Evolutionary conservation across 1,140 invertebrate genomes (phyloP).

Genomic region (Apis florea): DNA sequence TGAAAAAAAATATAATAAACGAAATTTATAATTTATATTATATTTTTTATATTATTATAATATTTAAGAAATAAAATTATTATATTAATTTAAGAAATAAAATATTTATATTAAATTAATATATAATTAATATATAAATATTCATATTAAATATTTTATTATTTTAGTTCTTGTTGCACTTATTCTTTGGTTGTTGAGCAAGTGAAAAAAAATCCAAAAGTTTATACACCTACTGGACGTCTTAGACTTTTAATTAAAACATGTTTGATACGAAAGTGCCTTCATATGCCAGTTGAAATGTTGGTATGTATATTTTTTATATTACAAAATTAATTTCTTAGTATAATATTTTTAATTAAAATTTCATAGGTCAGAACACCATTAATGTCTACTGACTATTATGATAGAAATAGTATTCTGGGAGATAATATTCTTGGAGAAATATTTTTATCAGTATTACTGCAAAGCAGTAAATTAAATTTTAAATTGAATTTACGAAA

Average conservation of each 20-base stretch:
- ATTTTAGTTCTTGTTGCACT: conserved; percentile 69
- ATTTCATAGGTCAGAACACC: conserved; percentile 66
- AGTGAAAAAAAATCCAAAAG: conserved; percentile 75
- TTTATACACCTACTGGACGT: conserved; percentile 79
- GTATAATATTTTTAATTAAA: background rate
- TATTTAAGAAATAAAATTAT: background rate
- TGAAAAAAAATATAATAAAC: background rate
- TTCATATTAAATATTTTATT: conserved; percentile 5
- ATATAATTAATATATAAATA: too few species aligned
- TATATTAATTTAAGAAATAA: background rate
- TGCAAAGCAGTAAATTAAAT: conserved; percentile 80
- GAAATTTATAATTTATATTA: conserved; percentile 9
- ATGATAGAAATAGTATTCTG: conserved; percentile 75
- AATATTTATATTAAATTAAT: background rate
- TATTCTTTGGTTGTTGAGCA: conserved; percentile 77
- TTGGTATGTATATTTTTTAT: conserved; percentile 72
- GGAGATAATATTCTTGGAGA: conserved; percentile 83
- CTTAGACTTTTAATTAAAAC: conserved; percentile 81
- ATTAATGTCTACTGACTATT: conserved; percentile 70
- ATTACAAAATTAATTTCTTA: conserved; percentile 3
- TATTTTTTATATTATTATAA: background rate
- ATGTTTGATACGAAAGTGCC: conserved; percentile 81
- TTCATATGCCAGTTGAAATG: conserved; percentile 81
- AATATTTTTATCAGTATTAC: conserved; percentile 82
- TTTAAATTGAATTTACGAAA: conserved; percentile 82